These are phyloP conservation scores for Chrysopilus asiliformis DNA, from an alignment of 2,888 invertebrate species.

Conservation along the genomic window DNA sequence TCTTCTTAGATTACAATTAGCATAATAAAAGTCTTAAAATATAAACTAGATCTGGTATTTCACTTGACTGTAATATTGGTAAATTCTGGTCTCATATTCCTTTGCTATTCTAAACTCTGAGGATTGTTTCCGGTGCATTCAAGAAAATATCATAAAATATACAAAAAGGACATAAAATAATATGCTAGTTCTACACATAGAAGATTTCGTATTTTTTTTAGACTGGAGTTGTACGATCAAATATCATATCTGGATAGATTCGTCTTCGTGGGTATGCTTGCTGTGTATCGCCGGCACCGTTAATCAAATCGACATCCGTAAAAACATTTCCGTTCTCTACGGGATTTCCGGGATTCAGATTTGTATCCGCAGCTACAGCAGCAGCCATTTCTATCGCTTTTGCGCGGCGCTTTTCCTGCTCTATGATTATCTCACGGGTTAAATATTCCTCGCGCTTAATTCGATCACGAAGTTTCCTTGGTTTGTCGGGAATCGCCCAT, in stretches of 20 bases:
- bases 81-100: too few species aligned
- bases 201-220: too few species aligned
- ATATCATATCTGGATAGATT: conserved; percentile 2
- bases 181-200: too few species aligned
- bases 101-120: too few species aligned
- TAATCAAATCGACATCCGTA: conserved; percentile 4
- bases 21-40: too few species aligned
- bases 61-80: too few species aligned
- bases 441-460: conserved; percentile 59
- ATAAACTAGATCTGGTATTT: too few species aligned
- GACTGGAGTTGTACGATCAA: conserved; percentile 21
- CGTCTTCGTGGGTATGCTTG: conserved; percentile 10
- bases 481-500: conserved; percentile 66
- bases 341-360: not conserved
- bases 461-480: conserved; percentile 52
- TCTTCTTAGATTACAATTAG: too few species aligned
- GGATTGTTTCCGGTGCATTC: too few species aligned
- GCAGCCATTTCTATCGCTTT: too few species aligned
- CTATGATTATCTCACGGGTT: conserved; percentile 59
- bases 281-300: not conserved
- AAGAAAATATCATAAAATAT: too few species aligned
- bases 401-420: conserved; percentile 43
- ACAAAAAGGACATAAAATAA: not conserved
- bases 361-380: too few species aligned
- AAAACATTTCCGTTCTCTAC: conserved; percentile 6